Conservation (phyloP, 2,113 vertebrate genomes). For the Acanthisitta chloris region DNA sequence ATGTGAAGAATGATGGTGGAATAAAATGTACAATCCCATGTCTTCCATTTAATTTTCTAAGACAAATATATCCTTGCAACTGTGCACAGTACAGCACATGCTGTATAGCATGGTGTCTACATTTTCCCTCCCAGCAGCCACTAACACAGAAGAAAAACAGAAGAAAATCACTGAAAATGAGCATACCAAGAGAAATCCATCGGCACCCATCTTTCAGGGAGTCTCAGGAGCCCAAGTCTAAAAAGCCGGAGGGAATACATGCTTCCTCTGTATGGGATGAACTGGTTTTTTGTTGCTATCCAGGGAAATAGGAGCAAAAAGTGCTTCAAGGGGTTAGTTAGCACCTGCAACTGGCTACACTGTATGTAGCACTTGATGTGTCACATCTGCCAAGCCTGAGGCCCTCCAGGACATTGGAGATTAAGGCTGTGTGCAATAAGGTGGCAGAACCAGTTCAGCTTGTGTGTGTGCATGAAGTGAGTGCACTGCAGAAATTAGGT, state of each 20-base stretch:
- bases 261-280: not conserved
- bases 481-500: not conserved
- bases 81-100: not conserved
- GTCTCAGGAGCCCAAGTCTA: not conserved
- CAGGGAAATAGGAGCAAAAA: not conserved
- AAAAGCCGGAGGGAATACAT: not conserved
- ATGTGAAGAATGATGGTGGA: not conserved
- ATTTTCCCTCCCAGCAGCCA: not conserved
- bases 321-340: not conserved
- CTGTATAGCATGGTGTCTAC: not conserved
- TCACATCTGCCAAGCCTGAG: not conserved
- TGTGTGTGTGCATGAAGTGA: not conserved
- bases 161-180: not conserved
- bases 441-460: not conserved
- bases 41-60: not conserved
- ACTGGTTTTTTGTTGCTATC: not conserved
- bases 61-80: not conserved
- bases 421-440: not conserved
- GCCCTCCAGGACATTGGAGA: not conserved
- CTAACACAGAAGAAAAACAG: not conserved
- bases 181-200: not conserved
- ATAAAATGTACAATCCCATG: not conserved
- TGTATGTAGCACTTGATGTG: not conserved
- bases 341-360: not conserved
- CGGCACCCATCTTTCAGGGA: not conserved